Base-by-base conservation (phyloP, 2,113 vertebrate genomes). In the Aldabrachelys gigantea region DNA sequence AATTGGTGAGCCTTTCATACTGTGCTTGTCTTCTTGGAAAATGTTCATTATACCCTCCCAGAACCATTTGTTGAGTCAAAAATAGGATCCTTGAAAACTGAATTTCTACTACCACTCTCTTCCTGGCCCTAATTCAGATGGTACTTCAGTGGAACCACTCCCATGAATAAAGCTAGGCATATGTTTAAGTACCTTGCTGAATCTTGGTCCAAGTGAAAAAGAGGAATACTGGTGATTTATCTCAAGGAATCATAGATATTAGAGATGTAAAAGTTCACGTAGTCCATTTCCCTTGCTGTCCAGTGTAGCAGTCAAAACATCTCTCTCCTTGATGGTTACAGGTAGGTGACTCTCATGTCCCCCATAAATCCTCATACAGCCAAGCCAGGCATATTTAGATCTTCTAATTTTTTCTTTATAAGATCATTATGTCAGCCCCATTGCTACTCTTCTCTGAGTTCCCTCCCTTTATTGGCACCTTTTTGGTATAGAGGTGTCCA, bases 261-360 rank as follows among this genome's bases (percentile, higher is more conserved):
- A 89, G 72, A 92, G 79, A 91, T 27, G 82, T 94, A 94, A 83
- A 27, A 91, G 89, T 88, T 96, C 93, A 94, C 94, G 22, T 89
- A 87, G 85, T 89, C 79, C 93, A 2, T 80, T 96, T 82, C 57
- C 2, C 90, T 95, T 91, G 89, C 59, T 88, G 96, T 90, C 90
- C 90, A 91, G 88, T 96, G 94, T 94, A 44, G 38, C 21, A 44
- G 72, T 38, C 95, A 96, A 87, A 96, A 97, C 90, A 87, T 97
- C 92, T 90, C 94, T 89, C 96, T 47, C 87, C 85, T n/a, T 88
- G 81, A 83, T 95, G 91, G 95, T 97, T 95, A 57, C 89, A 83
- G 91, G 21, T 76, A 76, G 72, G 38, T 76, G 38, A 76, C 69
- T 76, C 12, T 44, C 41, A 85, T 95, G 90, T 86, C 78, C 38